phyloP scores from a whole-genome alignment of 2,113 vertebrate genomes.

The Hydropotes inermis region DNA sequence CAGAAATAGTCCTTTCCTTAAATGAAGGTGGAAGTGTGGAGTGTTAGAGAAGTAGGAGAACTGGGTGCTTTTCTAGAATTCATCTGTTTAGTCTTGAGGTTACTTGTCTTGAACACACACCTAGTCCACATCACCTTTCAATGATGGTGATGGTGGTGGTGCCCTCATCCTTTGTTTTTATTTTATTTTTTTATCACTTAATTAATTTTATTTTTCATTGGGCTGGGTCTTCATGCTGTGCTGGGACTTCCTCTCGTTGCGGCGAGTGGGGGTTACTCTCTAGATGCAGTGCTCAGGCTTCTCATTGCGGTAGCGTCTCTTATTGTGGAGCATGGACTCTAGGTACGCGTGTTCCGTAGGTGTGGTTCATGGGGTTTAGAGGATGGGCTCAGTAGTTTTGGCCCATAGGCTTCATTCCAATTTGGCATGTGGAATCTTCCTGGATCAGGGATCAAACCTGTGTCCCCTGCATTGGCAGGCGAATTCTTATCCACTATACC shows the following conservation, averaged over 20 bases:
- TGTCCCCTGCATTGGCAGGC: neutral
- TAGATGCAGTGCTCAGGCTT: neutral
- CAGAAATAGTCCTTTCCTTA: neutral
- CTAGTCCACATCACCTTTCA: neutral
- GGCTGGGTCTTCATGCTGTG: neutral
- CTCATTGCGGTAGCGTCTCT: neutral
- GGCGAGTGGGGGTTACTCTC: neutral
- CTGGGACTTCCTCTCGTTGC: neutral
- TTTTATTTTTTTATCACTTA: neutral
- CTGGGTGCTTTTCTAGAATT: neutral
- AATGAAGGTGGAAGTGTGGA: neutral
- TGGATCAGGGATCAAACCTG: neutral
- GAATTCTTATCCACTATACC: neutral
- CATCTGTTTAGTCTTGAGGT: neutral
- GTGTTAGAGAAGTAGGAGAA: neutral
- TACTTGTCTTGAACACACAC: neutral
- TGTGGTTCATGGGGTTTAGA: accelerated
- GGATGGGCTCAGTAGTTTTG: neutral
- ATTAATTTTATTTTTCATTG: neutral
- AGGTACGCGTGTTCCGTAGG: accelerated
- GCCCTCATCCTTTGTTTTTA: neutral
- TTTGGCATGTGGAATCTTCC: neutral
- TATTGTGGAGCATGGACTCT: neutral
- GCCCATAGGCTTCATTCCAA: neutral
- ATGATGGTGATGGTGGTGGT: neutral